Conservation (phyloP, 2,888 invertebrate genomes). For the Diarsia mendica region DNA sequence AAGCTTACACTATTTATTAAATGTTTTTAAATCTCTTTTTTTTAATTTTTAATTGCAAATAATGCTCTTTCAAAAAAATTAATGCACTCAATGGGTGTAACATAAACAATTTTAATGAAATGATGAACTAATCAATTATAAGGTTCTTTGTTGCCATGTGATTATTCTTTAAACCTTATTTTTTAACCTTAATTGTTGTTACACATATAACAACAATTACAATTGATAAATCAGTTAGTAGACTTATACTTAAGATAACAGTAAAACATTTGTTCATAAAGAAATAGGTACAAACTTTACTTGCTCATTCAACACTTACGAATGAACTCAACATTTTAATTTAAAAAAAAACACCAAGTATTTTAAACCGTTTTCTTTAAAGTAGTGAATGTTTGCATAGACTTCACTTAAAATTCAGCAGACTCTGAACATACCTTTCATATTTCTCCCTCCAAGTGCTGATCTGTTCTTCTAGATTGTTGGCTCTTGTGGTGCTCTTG, state of each 20-base stretch:
- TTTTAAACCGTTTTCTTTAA: background rate
- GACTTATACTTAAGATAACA: background rate
- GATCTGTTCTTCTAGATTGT: constrained; percentile 95
- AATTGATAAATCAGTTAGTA: background rate
- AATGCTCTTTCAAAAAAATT: too few relatives aligned
- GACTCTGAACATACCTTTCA: constrained; percentile 90
- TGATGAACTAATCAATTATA: too few relatives aligned
- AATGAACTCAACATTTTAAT: background rate
- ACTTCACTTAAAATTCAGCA: background rate
- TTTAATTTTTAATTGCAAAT: too few relatives aligned
- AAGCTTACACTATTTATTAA: too few relatives aligned
- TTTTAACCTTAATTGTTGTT: background rate
- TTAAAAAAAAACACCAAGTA: background rate
- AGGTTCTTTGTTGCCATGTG: too few relatives aligned
- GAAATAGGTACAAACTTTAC: background rate
- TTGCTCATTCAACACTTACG: background rate
- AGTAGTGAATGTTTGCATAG: background rate
- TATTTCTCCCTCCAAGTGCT: constrained; percentile 98
- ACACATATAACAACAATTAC: background rate
- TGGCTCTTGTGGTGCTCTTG: constrained; percentile 94
- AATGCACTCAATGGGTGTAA: too few relatives aligned
- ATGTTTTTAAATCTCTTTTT: too few relatives aligned
- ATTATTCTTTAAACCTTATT: too few relatives aligned
- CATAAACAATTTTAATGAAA: too few relatives aligned
- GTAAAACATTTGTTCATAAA: background rate